Conservation (phyloP, 2,888 invertebrate genomes). For the Ceratothoa steindachneri region DNA sequence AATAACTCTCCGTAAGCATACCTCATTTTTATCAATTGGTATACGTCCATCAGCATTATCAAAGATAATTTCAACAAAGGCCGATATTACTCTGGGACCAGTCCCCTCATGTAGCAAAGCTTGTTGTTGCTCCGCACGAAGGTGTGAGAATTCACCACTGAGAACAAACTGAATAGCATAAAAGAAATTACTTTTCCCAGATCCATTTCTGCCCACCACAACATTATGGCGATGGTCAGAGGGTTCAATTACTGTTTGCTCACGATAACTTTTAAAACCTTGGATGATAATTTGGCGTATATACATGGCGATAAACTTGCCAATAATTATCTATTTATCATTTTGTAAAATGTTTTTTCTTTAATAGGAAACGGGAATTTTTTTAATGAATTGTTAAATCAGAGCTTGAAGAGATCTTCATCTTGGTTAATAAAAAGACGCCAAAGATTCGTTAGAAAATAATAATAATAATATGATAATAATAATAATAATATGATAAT, state of each 20-base stretch:
- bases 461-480: too few relatives aligned
- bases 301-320: neutral
- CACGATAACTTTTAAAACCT: slow-evolving; percentile 97
- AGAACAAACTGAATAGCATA: slow-evolving; percentile 98
- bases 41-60: slow-evolving; percentile 95
- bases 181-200: slow-evolving; percentile 99
- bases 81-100: slow-evolving; percentile 90
- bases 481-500: too few relatives aligned
- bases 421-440: too few relatives aligned
- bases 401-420: too few relatives aligned
- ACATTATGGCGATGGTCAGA: slow-evolving; percentile 98
- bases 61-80: slow-evolving; percentile 98
- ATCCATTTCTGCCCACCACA: slow-evolving; percentile 99
- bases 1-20: slow-evolving; percentile 89
- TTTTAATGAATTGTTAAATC: too few relatives aligned
- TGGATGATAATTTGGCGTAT: slow-evolving; percentile 76
- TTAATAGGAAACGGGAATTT: too few relatives aligned
- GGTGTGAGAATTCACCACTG: slow-evolving; percentile 96
- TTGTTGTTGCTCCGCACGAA: slow-evolving; percentile 91
- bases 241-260: slow-evolving; percentile 95
- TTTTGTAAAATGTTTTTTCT: too few relatives aligned
- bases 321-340: neutral
- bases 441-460: too few relatives aligned
- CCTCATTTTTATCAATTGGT: slow-evolving; percentile 96
- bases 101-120: slow-evolving; percentile 96